A percentile compares a stretch with the other conserved stretches of the same genome.
phyloP scores from a whole-genome alignment of 2,888 invertebrate genomes.

The Carcina quercana region DNA sequence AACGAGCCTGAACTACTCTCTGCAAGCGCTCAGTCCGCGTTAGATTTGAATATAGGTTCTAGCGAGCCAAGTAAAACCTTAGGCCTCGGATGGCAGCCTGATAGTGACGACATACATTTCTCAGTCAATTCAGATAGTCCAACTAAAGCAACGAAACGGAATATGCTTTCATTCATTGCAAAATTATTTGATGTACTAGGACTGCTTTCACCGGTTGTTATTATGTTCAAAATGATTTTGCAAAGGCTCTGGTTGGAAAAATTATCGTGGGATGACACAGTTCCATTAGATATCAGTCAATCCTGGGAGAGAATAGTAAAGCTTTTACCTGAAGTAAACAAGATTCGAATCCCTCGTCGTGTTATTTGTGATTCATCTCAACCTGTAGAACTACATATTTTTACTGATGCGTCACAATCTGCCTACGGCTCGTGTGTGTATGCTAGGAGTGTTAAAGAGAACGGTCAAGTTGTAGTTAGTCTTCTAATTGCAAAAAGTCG shows the following conservation, averaged over 20 bases:
- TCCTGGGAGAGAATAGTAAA: neutral
- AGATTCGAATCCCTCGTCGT: constrained; percentile 16
- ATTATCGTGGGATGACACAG: constrained; percentile 20
- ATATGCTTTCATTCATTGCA: constrained; percentile 16
- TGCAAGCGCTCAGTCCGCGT: constrained; percentile 1
- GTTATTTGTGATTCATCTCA: constrained; percentile 15
- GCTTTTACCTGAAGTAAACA: constrained; percentile 12
- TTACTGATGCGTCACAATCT: constrained; percentile 22
- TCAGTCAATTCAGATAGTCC: neutral
- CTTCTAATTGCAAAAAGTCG: constrained; percentile 21
- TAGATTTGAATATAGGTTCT: constrained; percentile 12
- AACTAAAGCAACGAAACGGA: constrained; percentile 15
- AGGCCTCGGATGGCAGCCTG: constrained; percentile 15
- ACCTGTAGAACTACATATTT: constrained; percentile 20
- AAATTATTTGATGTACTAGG: constrained; percentile 23
- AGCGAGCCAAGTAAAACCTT: constrained; percentile 10
- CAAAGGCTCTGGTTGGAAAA: constrained; percentile 21
- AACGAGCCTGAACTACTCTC: constrained; percentile 15
- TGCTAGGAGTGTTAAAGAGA: constrained; percentile 12
- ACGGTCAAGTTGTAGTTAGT: constrained; percentile 9
- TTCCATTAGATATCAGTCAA: constrained; percentile 3
- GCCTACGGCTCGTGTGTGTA: constrained; percentile 26
- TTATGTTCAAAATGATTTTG: constrained; percentile 18
- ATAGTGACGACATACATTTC: constrained; percentile 12
- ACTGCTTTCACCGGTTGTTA: constrained; percentile 18